Base-by-base conservation (phyloP, 2,888 invertebrate species). In the Liopterus haemorrhoidalis region DNA sequence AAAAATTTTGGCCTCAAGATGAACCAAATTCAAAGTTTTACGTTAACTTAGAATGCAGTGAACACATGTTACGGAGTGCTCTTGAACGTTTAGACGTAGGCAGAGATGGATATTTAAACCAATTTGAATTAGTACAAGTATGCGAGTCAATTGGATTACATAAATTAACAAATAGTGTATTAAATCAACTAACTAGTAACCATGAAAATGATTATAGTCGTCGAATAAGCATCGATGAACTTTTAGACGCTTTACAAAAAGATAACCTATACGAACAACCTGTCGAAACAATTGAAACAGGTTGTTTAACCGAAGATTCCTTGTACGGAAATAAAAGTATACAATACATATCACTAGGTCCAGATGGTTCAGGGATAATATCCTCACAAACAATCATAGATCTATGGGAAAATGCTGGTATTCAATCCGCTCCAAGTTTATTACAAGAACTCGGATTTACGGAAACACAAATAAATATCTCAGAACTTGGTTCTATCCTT, bases 361-460 rank as follows among this genome's bases (percentile, higher is more conserved):
- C 63, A 6, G 62, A 63, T 40, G 64, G 64, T 3, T 64, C 64
- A 14, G 68, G 68, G 6, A 53, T 61, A 22, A 60, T 68, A 1
- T 63, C 53, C 43, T 65, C 70, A 12, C 77, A 79, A 41, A 66
- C 71, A 12, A 71, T 86, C 30, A 70, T 79, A 27, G 83, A 85
- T 54, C 74, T 82, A 60, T 86, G 85, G 83, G 83, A 84, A 64
- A 70, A 75, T 42, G 79, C 81, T 5, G 81, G 82, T 33, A 78
- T 86, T 44, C 69, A 71, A 32, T 76, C 79, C 31, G 77, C 85
- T 12, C 75, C 76, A 38, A 71, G 73, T 2, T 66, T 88, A 41
- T 66, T 88, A 12, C 70, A 75, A 22, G 81, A 82, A 50, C 69
- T 87, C 21, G 85, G 86, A 3, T 82, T 85, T 58, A 62, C 72